Evolutionary conservation across 2,797 vertebrate genomes (phyloP).

Genomic region (Microcaecilia unicolor): DNA sequence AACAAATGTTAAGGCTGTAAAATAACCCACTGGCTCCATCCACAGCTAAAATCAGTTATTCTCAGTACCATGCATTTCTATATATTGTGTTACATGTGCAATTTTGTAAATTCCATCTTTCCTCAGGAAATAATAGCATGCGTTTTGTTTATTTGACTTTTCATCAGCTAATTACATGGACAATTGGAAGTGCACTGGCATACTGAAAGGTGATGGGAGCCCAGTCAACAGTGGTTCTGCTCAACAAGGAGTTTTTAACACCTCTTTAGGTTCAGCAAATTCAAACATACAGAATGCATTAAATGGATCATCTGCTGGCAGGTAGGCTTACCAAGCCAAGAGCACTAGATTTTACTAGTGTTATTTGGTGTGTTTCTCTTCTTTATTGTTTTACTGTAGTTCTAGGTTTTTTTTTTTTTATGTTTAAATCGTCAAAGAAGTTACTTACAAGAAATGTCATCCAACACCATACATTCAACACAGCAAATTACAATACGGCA

Average conservation of each 20-base stretch:
- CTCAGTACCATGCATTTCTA: too few species aligned
- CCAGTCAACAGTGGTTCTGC: conserved; percentile 77
- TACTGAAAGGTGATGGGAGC: conserved; percentile 94
- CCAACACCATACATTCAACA: too few species aligned
- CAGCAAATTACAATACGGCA: too few species aligned
- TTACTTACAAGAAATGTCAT: too few species aligned
- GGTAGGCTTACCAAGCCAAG: conserved; percentile 48
- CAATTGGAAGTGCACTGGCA: conserved; percentile 97
- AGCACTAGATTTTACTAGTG: background rate
- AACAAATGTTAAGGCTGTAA: too few species aligned
- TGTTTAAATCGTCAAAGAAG: too few species aligned
- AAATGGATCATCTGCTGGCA: conserved; percentile 79
- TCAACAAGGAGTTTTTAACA: conserved; percentile 76
- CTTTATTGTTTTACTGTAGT: conserved; percentile 8
- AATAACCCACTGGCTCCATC: too few species aligned
- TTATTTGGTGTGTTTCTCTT: conserved; percentile 1
- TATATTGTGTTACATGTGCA: too few species aligned
- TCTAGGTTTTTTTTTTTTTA: too few species aligned
- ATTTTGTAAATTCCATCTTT: too few species aligned
- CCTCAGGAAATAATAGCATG: background rate
- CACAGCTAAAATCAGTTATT: too few species aligned
- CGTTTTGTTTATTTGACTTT: background rate
- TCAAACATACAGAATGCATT: conserved; percentile 75
- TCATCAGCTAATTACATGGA: conserved; percentile 95
- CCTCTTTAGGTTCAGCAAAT: conserved; percentile 66